These are phyloP conservation scores for Oryzias celebensis DNA, from an alignment of 2,113 vertebrate species.

Conservation along the genomic window DNA sequence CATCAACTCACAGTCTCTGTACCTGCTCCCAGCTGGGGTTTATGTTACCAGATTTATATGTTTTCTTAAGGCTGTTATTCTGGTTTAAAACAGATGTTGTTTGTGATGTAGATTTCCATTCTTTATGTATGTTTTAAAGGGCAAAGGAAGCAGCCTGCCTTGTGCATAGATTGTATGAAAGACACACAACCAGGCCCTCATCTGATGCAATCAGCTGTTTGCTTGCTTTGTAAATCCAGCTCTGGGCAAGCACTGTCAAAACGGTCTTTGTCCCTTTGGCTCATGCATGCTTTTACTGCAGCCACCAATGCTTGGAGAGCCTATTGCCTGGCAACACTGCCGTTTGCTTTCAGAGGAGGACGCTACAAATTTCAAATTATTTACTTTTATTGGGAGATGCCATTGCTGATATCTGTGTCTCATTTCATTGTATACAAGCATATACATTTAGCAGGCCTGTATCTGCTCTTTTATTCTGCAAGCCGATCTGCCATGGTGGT, in stretches of 20 bases:
- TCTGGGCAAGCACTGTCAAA: conserved; percentile 34
- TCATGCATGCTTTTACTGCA: conserved; percentile 37
- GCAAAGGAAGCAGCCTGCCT: conserved; percentile 1
- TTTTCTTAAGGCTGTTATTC: conserved; percentile 23
- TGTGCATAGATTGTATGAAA: conserved; percentile 25
- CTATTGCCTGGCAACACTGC: conserved; percentile 49
- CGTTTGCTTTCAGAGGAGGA: conserved; percentile 23
- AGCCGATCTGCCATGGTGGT: conserved; percentile 25
- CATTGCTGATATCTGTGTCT: conserved; percentile 46
- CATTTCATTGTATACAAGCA: conserved; percentile 30
- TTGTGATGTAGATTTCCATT: conserved; percentile 18
- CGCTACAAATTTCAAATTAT: conserved; percentile 45
- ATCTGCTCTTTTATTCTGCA: conserved; percentile 28
- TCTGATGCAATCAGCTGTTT: conserved; percentile 48
- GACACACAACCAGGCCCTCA: conserved; percentile 14
- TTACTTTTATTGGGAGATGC: conserved; percentile 42
- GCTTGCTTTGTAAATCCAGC: conserved; percentile 36
- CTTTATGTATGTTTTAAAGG: conserved; percentile 16
- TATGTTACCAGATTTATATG: conserved; percentile 33
- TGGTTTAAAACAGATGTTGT: conserved; percentile 10
- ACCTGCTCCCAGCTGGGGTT: conserved; percentile 8
- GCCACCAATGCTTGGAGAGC: conserved; percentile 15
- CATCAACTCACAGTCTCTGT: conserved; percentile 19
- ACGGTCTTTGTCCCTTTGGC: conserved; percentile 45
- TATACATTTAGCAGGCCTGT: conserved; percentile 18